Evolutionary conservation across 2,888 invertebrate species (phyloP).

Genomic region (Epiblema foenella): DNA sequence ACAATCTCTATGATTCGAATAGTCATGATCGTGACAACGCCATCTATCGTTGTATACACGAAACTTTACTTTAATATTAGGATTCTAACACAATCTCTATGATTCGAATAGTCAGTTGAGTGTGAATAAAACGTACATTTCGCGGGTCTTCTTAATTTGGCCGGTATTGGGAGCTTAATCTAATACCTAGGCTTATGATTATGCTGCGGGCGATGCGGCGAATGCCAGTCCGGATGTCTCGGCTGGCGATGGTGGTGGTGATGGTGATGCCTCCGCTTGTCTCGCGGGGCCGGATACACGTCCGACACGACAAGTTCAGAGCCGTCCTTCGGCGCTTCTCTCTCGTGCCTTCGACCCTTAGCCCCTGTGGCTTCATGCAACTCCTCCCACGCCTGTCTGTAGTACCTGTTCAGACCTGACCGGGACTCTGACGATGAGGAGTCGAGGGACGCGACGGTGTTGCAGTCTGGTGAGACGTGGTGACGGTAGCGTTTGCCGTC

Average conservation of each 20-base stretch:
- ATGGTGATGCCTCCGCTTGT: constrained; percentile 89
- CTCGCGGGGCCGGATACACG: constrained; percentile 78
- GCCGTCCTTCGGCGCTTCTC: constrained; percentile 88
- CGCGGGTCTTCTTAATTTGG: neutral
- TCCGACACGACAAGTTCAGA: constrained; percentile 91
- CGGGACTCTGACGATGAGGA: constrained; percentile 94
- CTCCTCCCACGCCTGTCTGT: constrained; percentile 97
- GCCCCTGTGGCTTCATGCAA: constrained; percentile 91
- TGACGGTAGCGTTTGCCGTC: constrained; percentile 95
- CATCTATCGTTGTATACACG: neutral
- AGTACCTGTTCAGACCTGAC: constrained; percentile 93
- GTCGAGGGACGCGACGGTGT: constrained; percentile 95
- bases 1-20: too few species aligned
- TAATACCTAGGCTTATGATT: constrained; percentile 83
- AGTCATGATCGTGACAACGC: neutral
- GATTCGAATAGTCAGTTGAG: neutral
- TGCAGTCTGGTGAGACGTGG: constrained; percentile 95
- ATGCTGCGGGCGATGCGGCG: constrained; percentile 82
- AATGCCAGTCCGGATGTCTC: constrained; percentile 84
- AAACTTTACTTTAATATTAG: neutral
- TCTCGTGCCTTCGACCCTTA: constrained; percentile 76
- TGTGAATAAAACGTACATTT: neutral
- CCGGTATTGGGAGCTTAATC: neutral
- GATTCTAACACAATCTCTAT: neutral
- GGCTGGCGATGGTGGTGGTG: constrained; percentile 90